These are phyloP conservation scores for Bradypodion pumilum DNA, from an alignment of 2,797 vertebrate genomes.

Conservation along the genomic window DNA sequence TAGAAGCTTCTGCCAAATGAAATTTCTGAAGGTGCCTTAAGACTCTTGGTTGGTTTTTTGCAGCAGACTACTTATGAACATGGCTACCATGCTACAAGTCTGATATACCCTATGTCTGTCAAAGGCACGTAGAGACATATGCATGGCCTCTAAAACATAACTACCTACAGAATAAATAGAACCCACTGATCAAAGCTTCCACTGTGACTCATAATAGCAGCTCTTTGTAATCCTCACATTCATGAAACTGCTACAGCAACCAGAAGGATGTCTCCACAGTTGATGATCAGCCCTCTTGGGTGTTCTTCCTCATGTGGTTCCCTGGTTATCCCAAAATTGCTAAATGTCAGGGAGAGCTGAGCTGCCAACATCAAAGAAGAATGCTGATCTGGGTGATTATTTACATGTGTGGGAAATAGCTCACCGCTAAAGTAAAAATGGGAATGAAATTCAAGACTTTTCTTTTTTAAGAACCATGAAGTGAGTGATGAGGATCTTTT, in stretches of 20 bases:
- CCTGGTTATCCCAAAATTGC: constrained; percentile 28
- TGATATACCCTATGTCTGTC: neutral
- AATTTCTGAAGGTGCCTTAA: neutral
- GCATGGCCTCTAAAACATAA: neutral
- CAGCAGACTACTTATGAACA: no score
- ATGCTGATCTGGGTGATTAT: constrained; percentile 27
- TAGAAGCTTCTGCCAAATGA: no score
- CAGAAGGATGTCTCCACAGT: constrained; percentile 22
- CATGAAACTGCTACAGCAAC: constrained; percentile 14
- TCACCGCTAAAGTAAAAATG: constrained; percentile 16
- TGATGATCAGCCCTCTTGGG: constrained; percentile 14
- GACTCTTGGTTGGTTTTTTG: no score
- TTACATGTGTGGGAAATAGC: constrained; percentile 17
- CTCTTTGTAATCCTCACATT: neutral
- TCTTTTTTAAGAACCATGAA: constrained; percentile 8
- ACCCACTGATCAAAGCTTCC: no score
- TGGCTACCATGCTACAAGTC: neutral
- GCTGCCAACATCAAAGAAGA: constrained; percentile 25
- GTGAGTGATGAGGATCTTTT: neutral
- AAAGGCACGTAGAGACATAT: neutral
- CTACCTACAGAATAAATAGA: neutral
- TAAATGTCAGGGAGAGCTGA: constrained; percentile 21
- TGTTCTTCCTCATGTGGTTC: constrained; percentile 46
- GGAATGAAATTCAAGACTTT: constrained; percentile 10
- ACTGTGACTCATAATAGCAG: neutral